These are phyloP conservation scores for Syngnathus typhle DNA, from an alignment of 2,113 vertebrate genomes.

Conservation along the genomic window DNA sequence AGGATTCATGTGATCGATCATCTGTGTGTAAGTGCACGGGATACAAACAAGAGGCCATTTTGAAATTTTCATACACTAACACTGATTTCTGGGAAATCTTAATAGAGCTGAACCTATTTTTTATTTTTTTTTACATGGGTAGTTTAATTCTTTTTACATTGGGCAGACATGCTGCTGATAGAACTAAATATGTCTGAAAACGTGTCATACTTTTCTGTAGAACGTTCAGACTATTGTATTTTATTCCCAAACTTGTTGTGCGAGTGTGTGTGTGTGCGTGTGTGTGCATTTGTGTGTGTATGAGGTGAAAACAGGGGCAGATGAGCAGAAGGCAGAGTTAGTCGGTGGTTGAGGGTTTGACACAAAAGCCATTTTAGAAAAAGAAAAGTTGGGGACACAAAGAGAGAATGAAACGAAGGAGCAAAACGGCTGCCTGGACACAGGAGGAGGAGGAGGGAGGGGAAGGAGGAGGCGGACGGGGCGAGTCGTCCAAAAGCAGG, in stretches of 20 bases:
- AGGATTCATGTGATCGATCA: slow-evolving; percentile 8
- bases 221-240: too few relatives aligned
- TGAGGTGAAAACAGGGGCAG: slow-evolving; percentile 59
- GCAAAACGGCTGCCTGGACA: slow-evolving; percentile 67
- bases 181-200: neutral
- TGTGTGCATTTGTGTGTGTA: slow-evolving; percentile 18
- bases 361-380: slow-evolving; percentile 66
- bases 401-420: slow-evolving; percentile 69
- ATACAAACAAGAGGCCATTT: slow-evolving; percentile 48
- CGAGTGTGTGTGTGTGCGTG: neutral
- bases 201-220: too few relatives aligned
- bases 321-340: slow-evolving; percentile 69
- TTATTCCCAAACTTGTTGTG: too few relatives aligned
- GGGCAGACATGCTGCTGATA: slow-evolving; percentile 3
- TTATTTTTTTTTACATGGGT: slow-evolving; percentile 30
- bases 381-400: slow-evolving; percentile 66
- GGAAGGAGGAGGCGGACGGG: slow-evolving; percentile 15
- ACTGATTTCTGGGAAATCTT: slow-evolving; percentile 30
- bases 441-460: slow-evolving; percentile 9
- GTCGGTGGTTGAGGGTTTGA: slow-evolving; percentile 44
- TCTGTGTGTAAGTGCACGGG: slow-evolving; percentile 11
- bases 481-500: slow-evolving; percentile 41
- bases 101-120: slow-evolving; percentile 32
- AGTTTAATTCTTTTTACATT: slow-evolving; percentile 25
- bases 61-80: slow-evolving; percentile 43